A percentile compares a stretch with the other conserved stretches of the same genome.
phyloP scores from a whole-genome alignment of 2,797 vertebrate species.

The Sarcoramphus papa region DNA sequence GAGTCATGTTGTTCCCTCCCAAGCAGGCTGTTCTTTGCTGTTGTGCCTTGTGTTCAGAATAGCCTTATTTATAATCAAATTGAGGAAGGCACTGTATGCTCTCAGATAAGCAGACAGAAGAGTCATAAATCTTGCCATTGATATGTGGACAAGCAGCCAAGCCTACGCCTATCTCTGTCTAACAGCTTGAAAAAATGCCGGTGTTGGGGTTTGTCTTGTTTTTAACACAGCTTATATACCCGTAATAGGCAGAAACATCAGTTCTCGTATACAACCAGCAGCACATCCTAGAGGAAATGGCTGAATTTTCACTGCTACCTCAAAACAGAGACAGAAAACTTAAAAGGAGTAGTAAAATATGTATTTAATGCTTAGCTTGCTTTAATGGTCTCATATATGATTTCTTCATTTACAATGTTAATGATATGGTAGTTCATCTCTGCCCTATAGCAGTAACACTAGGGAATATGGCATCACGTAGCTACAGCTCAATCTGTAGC shows the following conservation, averaged over 20 bases:
- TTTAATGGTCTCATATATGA: conserved; percentile 10
- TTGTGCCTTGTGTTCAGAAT: not conserved
- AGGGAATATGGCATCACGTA: not conserved
- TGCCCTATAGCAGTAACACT: not conserved
- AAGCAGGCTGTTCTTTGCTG: not conserved
- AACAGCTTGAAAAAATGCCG: conserved; percentile 32
- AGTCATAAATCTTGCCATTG: conserved; percentile 36
- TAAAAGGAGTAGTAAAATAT: not conserved
- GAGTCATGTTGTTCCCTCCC: not conserved
- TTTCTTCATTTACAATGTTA: conserved; percentile 32
- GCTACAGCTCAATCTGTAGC: conserved; percentile 23
- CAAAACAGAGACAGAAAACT: not conserved
- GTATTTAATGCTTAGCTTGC: not conserved
- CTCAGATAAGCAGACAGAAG: conserved; percentile 21
- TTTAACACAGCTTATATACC: not conserved
- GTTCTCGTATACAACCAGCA: not conserved
- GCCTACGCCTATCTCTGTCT: conserved; percentile 17
- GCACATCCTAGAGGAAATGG: not conserved
- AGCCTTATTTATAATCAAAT: conserved; percentile 24
- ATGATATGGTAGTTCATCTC: not conserved
- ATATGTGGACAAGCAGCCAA: not conserved
- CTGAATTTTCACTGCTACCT: not conserved
- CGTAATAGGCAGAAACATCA: not conserved
- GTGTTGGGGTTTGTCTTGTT: not conserved
- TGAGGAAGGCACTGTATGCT: not conserved